Evolutionary conservation across 2,888 invertebrate genomes (phyloP).

Genomic region (Melanotus villosus): DNA sequence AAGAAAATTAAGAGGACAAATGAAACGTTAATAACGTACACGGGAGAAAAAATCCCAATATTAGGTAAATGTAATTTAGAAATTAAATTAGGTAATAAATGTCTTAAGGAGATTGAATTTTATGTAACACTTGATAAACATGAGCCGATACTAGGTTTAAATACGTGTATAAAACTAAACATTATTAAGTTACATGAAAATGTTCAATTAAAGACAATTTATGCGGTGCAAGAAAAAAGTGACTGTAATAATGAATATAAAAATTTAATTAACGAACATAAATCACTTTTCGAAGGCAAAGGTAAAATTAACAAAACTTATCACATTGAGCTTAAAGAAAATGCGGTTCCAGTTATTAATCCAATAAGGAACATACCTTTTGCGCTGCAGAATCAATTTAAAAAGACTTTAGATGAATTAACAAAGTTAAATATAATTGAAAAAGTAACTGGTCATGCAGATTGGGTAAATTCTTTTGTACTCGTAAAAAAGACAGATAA

Average conservation of each 20-base stretch:
- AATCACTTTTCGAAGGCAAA: conserved; percentile 46
- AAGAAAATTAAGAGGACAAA: too few relatives aligned
- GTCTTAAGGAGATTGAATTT: too few relatives aligned
- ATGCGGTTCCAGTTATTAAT: conserved; percentile 33
- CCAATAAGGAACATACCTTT: conserved; percentile 46
- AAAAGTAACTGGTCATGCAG: conserved; percentile 48
- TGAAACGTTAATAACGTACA: too few relatives aligned
- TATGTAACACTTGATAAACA: too few relatives aligned
- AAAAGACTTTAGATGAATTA: conserved; percentile 47
- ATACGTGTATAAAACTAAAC: too few relatives aligned
- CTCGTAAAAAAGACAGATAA: conserved; percentile 47
- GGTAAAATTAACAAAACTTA: conserved; percentile 49
- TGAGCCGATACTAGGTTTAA: too few relatives aligned
- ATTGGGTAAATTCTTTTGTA: conserved; percentile 54
- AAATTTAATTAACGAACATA: conserved; percentile 29
- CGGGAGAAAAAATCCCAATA: too few relatives aligned
- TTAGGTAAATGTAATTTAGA: too few relatives aligned
- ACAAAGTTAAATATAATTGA: conserved; percentile 42
- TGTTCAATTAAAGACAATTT: too few relatives aligned
- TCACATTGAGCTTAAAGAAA: conserved; percentile 50
- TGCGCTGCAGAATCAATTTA: conserved; percentile 45
- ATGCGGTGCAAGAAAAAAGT: too few relatives aligned
- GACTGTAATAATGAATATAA: background rate
- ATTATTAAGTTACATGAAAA: too few relatives aligned
- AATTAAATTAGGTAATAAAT: too few relatives aligned